These are phyloP conservation scores for Danio albolineatus DNA, from an alignment of 2,797 vertebrate genomes.

Conservation along the genomic window DNA sequence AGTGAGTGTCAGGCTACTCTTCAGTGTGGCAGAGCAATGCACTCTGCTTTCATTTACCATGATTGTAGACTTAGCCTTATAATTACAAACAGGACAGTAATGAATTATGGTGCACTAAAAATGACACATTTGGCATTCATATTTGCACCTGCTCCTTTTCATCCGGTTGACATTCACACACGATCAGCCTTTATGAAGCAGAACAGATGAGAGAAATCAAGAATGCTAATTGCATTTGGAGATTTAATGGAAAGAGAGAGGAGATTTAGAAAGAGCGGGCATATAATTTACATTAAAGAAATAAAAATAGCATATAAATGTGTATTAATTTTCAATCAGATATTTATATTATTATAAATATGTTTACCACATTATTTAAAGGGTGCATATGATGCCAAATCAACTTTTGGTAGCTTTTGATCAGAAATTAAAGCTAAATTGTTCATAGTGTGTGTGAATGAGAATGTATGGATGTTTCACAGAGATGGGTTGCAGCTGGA, in stretches of 20 bases:
- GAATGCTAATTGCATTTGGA: not conserved
- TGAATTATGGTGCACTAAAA: slow-evolving; percentile 5
- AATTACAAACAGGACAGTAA: not conserved
- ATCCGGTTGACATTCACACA: not conserved
- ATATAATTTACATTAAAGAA: not conserved
- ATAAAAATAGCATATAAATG: not conserved
- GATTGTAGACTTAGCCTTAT: not conserved
- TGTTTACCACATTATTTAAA: too few species aligned
- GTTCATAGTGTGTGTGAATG: too few species aligned
- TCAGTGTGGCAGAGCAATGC: not conserved
- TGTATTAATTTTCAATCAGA: too few species aligned
- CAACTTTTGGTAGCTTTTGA: too few species aligned
- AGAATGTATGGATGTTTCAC: too few species aligned
- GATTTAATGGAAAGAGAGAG: not conserved
- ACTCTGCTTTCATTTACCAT: not conserved
- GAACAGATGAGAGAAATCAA: slow-evolving; percentile 10
- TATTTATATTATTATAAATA: too few species aligned
- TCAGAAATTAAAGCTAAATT: too few species aligned
- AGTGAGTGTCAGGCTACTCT: slow-evolving; percentile 9
- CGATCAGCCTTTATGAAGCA: not conserved
- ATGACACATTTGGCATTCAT: not conserved
- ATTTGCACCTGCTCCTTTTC: not conserved
- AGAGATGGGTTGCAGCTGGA: too few species aligned
- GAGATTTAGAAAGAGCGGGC: not conserved
- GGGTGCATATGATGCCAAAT: too few species aligned